Conservation (phyloP, 2,888 invertebrate genomes). For the Calameuta filiformis region DNA sequence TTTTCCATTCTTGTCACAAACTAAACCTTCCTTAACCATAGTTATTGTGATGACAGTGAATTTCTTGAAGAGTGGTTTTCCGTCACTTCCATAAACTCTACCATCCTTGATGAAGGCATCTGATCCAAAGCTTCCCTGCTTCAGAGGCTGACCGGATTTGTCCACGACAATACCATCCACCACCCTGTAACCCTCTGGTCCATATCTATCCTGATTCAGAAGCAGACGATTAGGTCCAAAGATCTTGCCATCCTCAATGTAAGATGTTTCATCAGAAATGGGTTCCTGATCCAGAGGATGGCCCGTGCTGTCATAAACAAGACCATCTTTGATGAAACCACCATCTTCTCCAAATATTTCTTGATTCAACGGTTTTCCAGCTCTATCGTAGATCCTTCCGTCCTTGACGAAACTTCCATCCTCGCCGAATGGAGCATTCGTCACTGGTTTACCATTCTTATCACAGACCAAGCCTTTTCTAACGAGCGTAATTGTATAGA, state of each 20-base stretch:
- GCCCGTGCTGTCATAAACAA: constrained; percentile 45
- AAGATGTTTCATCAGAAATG: constrained; percentile 21
- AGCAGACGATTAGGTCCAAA: constrained; percentile 18
- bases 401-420: constrained; percentile 55
- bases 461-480: constrained; percentile 54
- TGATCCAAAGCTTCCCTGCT: constrained; percentile 18
- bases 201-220: constrained; percentile 20
- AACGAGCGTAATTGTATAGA: constrained; percentile 50
- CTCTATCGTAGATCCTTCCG: constrained; percentile 55
- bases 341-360: constrained; percentile 51
- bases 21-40: constrained; percentile 13
- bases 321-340: constrained; percentile 51
- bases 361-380: constrained; percentile 51
- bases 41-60: constrained; percentile 22
- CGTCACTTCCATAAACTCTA: constrained; percentile 19
- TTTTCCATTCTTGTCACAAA: constrained; percentile 25
- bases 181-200: constrained; percentile 18
- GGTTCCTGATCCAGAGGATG: constrained; percentile 44
- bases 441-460: constrained; percentile 51
- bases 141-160: constrained; percentile 13
- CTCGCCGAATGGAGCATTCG: constrained; percentile 45
- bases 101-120: constrained; percentile 19
- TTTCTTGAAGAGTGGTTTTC: constrained; percentile 20
- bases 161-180: constrained; percentile 19
- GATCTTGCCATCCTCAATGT: constrained; percentile 22